Percentiles rank a stretch among this genome's conserved stretches.
Conservation (phyloP, 2,797 vertebrate genomes). For the Peromyscus aztecus region DNA sequence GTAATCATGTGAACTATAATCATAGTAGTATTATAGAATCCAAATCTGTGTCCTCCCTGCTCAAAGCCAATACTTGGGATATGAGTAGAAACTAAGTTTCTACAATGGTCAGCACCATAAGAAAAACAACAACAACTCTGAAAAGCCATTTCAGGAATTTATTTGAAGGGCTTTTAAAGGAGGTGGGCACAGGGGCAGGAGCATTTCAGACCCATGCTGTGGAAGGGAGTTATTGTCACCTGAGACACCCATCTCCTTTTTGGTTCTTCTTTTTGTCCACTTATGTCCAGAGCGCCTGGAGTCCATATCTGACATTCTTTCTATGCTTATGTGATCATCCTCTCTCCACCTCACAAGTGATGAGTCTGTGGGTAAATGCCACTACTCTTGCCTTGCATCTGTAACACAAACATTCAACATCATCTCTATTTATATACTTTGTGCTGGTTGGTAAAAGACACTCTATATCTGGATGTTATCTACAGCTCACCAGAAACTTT, state of each 20-base stretch:
- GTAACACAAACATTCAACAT: not conserved
- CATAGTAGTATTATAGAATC: not conserved
- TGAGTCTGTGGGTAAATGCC: not conserved
- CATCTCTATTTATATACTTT: not conserved
- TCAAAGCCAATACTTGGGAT: not conserved
- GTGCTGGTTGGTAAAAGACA: not conserved
- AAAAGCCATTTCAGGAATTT: not conserved
- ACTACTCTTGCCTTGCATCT: not conserved
- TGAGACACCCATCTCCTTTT: not conserved
- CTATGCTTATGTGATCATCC: too few species aligned
- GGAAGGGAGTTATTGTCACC: not conserved
- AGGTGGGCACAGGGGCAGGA: not conserved
- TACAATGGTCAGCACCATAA: not conserved
- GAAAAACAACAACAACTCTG: not conserved
- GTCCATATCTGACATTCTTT: too few species aligned
- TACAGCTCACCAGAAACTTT: not conserved
- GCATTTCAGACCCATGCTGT: not conserved
- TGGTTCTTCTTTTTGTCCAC: not conserved
- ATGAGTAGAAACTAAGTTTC: not conserved
- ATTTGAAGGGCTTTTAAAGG: not conserved
- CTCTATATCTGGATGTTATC: not conserved
- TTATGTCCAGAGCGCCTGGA: not conserved
- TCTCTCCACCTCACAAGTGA: not conserved
- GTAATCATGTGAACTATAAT: not conserved
- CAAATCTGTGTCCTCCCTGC: not conserved